These are phyloP conservation scores for Telmatherina bonti DNA, from an alignment of 2,797 vertebrate genomes.

Conservation along the genomic window DNA sequence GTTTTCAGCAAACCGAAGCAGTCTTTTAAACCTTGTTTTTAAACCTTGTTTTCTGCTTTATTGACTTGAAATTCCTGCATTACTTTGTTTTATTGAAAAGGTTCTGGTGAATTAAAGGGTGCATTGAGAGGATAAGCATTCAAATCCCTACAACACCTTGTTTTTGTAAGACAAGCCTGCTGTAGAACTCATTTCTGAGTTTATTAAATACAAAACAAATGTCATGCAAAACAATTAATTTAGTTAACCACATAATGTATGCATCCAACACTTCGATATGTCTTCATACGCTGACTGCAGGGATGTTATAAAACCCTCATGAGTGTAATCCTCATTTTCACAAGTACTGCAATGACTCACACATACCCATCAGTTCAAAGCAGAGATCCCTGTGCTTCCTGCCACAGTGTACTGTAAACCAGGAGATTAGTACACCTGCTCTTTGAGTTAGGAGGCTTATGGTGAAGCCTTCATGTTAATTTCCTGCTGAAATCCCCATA, in stretches of 20 bases:
- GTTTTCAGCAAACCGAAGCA: conserved; percentile 46
- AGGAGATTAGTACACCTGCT: conserved; percentile 69
- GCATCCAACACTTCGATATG: neutral
- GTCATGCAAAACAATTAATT: neutral
- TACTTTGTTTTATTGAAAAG: conserved; percentile 62
- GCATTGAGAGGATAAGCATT: conserved; percentile 40
- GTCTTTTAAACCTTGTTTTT: conserved; percentile 34
- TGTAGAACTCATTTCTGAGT: conserved; percentile 7
- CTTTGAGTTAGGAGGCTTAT: conserved; percentile 59
- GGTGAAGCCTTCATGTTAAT: conserved; percentile 54
- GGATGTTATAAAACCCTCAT: conserved; percentile 37
- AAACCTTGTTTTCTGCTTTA: conserved; percentile 37
- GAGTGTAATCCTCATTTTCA: conserved; percentile 38
- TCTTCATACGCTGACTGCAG: conserved; percentile 15
- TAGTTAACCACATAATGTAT: neutral
- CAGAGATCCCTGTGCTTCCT: conserved; percentile 43
- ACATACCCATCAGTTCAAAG: conserved; percentile 52
- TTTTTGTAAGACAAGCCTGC: conserved; percentile 9
- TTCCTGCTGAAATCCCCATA: conserved; percentile 60
- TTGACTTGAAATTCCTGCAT: conserved; percentile 46
- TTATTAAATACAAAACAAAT: conserved; percentile 20
- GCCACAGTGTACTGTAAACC: conserved; percentile 20
- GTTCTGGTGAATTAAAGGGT: conserved; percentile 6
- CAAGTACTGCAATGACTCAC: conserved; percentile 52
- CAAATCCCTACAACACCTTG: conserved; percentile 1